phyloP scores from a whole-genome alignment of 2,113 vertebrate species.

The Macrotis lagotis region DNA sequence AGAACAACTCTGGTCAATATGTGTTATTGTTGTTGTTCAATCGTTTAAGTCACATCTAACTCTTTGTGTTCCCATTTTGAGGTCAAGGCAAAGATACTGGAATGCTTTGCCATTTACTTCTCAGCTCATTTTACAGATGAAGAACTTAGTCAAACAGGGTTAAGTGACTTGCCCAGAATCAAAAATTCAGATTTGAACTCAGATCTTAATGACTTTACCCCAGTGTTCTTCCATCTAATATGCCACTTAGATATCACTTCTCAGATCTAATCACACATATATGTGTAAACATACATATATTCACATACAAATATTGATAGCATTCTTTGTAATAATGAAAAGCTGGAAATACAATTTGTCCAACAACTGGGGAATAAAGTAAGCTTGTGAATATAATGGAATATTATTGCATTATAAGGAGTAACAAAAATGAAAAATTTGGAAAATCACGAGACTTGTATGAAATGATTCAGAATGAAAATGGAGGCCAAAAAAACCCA shows the following conservation, averaged over 20 bases:
- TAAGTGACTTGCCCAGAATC: not conserved
- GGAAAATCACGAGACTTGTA: not conserved
- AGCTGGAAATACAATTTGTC: not conserved
- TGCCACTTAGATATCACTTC: too few species aligned
- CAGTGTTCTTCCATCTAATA: too few species aligned
- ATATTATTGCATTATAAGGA: not conserved
- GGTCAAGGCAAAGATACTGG: not conserved
- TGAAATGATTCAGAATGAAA: not conserved
- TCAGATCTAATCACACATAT: not conserved
- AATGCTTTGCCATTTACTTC: not conserved
- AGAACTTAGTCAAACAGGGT: not conserved
- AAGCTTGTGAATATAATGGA: not conserved
- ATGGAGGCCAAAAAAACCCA: not conserved
- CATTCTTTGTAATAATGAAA: not conserved
- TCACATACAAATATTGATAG: not conserved
- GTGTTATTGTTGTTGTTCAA: not conserved
- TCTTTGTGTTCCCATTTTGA: not conserved
- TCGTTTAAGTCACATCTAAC: not conserved
- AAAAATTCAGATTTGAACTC: not conserved
- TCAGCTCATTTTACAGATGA: not conserved
- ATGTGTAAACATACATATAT: not conserved
- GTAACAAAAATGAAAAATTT: not conserved
- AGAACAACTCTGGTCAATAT: not conserved
- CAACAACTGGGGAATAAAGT: not conserved
- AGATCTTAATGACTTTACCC: not conserved